phyloP scores from a whole-genome alignment of 2,797 vertebrate species.

The Dromococcyx pavoninus region DNA sequence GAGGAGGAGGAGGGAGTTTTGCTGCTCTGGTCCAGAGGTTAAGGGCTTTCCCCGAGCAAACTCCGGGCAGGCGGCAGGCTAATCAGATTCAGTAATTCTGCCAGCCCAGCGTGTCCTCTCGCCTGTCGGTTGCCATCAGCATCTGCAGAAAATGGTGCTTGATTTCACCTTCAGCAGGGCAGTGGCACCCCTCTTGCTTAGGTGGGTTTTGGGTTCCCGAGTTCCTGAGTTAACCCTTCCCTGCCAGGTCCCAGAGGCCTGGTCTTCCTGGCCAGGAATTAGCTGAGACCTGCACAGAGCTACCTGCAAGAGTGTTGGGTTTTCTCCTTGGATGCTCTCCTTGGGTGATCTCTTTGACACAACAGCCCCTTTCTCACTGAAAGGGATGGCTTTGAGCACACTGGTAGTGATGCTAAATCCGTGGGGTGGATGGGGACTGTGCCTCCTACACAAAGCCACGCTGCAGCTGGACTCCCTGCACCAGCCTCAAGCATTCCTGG shows the following conservation, averaged over 20 bases:
- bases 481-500: background rate
- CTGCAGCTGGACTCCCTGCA: fast-evolving
- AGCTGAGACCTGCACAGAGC: background rate
- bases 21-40: constrained; percentile 8
- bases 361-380: background rate
- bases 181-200: background rate
- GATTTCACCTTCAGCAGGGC: background rate
- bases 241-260: background rate
- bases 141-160: background rate
- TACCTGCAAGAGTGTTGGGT: fast-evolving
- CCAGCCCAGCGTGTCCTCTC: background rate
- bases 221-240: background rate
- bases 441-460: fast-evolving
- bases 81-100: constrained; percentile 43
- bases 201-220: fast-evolving
- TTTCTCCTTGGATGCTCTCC: background rate
- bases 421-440: fast-evolving
- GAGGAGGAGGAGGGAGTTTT: background rate
- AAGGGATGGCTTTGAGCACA: background rate
- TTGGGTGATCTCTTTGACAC: background rate
- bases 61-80: constrained; percentile 7
- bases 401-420: background rate
- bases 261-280: background rate
- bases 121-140: constrained; percentile 52
- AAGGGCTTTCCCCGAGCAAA: constrained; percentile 8